Evolutionary conservation across 2,888 invertebrate genomes (phyloP), one percentile per base, ranked within the genome.

Genomic region (Apamea anceps): DNA sequence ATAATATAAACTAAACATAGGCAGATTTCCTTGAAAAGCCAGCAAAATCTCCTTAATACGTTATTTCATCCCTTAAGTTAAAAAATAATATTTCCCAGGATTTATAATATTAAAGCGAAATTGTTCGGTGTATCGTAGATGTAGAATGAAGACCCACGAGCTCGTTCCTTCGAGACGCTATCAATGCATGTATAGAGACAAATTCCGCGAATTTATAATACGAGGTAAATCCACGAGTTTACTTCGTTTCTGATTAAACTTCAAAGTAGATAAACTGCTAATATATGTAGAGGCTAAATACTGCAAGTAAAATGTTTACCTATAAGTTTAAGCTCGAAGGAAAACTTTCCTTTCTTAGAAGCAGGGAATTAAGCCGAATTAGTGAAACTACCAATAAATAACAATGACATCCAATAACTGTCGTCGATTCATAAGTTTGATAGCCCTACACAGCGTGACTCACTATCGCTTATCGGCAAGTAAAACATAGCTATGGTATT

Each of bases 141-240:
- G 54, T n/a, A 57, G 57, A 81, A 67, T 63, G 75, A 71, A 85
- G 60, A 63, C 48, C 85, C 86, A 81, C 73, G 48, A 45, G 72
- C 62, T 75, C 68, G 28, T 8, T 54, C 79, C 73, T 79, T 76
- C 80, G 80, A 87, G 86, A 89, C 87, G 90, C 91, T 92, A 91
- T 90, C 8, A 84, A 87, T 90, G 91, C 90, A 91, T 37, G 28
- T 83, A 66, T 66, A 90, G 85, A 93, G 90, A 91, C 91, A 92
- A 93, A 93, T 92, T 91, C 89, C 32, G 4, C 18, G 51, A 85
- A 81, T 62, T 51, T 63, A 57, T 78, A 54, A 57, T 37, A 28
- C 13, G n/a, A 45, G 25, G 51, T 67, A 54, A 60, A 60, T 45
- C 25, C 8, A 37, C 51, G 8, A 48, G 25, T 70, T 77, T 7